phyloP scores from a whole-genome alignment of 2,888 invertebrate species.

The Lasioglossum villosulum region DNA sequence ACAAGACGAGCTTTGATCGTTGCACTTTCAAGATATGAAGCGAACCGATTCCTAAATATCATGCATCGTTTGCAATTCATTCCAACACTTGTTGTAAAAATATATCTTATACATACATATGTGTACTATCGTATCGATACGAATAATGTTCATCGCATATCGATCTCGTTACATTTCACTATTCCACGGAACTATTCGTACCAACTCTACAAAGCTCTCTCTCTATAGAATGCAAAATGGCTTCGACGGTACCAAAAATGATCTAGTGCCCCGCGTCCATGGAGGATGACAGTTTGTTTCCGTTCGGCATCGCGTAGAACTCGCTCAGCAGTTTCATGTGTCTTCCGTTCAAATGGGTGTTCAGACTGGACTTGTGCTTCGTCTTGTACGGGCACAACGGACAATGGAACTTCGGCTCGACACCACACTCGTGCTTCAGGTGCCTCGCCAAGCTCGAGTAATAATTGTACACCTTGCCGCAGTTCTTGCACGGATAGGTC shows the following conservation, averaged over 20 bases:
- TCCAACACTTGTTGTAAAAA: background rate
- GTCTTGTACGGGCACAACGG: conserved; percentile 84
- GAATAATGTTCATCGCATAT: background rate
- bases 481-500: conserved; percentile 83
- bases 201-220: background rate
- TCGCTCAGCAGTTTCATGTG: conserved; percentile 80
- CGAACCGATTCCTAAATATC: background rate
- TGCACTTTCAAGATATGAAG: background rate
- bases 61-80: background rate
- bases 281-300: conserved; percentile 64
- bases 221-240: conserved; percentile 1
- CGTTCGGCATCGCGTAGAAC: conserved; percentile 72
- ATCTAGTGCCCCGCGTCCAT: conserved; percentile 59
- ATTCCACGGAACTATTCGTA: background rate
- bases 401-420: conserved; percentile 85
- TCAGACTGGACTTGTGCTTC: conserved; percentile 82
- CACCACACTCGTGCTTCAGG: conserved; percentile 85
- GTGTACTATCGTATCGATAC: background rate
- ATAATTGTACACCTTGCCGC: conserved; percentile 85
- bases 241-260: background rate
- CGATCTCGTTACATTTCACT: background rate
- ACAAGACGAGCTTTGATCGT: background rate
- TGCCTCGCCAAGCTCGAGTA: conserved; percentile 83
- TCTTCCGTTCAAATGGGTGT: conserved; percentile 81
- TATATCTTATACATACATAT: background rate